Evolutionary conservation across 2,797 vertebrate genomes (phyloP).

Genomic region (Nyctibius grandis): DNA sequence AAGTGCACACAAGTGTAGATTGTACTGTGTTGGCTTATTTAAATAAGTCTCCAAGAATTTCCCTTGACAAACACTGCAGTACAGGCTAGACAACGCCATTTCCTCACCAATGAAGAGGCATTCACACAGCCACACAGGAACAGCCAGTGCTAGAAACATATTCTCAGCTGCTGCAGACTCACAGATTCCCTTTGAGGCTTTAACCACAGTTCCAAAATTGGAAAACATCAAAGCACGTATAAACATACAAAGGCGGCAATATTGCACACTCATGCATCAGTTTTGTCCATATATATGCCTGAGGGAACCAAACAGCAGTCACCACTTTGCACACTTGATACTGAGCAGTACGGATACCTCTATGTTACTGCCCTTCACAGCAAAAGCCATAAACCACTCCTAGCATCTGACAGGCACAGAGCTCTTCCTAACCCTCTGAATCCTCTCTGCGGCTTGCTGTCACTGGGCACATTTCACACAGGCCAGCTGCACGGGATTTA

Average conservation of each 20-base stretch:
- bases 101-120: neutral
- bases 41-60: neutral
- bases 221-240: neutral
- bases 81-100: neutral
- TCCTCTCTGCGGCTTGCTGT: neutral
- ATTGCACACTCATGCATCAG: neutral
- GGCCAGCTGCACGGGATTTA: slow-evolving; percentile 61
- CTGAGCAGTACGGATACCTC: neutral
- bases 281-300: neutral
- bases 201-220: neutral
- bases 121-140: neutral
- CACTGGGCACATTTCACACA: slow-evolving; percentile 23
- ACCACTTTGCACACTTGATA: neutral
- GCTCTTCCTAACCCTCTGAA: slow-evolving; percentile 3
- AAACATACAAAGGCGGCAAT: neutral
- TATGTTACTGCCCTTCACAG: neutral
- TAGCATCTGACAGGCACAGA: slow-evolving; percentile 7
- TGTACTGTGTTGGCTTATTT: neutral
- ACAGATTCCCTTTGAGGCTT: neutral
- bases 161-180: neutral
- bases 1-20: neutral
- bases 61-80: neutral
- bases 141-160: neutral
- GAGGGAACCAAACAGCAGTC: neutral
- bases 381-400: slow-evolving; percentile 7